Base-by-base conservation (phyloP, 2,888 invertebrate species). In the Eupithecia tripunctaria region DNA sequence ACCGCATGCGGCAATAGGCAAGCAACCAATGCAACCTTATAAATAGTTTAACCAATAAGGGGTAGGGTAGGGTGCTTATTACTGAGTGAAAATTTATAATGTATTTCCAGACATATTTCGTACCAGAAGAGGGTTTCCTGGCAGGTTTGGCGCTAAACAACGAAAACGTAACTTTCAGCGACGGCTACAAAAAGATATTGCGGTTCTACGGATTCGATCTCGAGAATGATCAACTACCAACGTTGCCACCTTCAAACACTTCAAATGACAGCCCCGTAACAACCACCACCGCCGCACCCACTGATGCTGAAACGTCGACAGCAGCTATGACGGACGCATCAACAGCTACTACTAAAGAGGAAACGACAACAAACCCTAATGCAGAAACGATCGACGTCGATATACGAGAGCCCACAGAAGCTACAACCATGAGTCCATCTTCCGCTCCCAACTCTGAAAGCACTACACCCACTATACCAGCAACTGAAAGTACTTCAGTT, bases 181-280 rank as follows among this genome's bases (percentile, higher is more conserved):
- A 96, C n/a, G 96, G 96, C 76, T 98, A 97, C 84, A 96, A 96
- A 87, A 95, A 96, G 51, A 94, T 97, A 67, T 87, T 98, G 47
- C 94, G 95, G 78, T 97, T 97, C 87, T 98, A 98, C 82, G 98
- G 98, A 1, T 98, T 97, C 82, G 97, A 97, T 88, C 94, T 97
- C 72, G 95, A 96, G 71, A 91, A 87, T 71, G 92, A 93, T 66
- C 87, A 89, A 72, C 72, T 88, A 62, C 89, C 89, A n/a, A 87
- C 87, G 38, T 78, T 88, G 71, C 79, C 88, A 2, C 82, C 87
- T 32, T 67, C 78, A 41, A 86, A 85, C 75, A 81, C 76, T 69
- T 84, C 84, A 65, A 86, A 84, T 75, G 84, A 76, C 32, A 83
- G 85, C 4, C 82, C 80, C 27, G 77, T 80, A 25, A 76, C 82